These are phyloP conservation scores for Cheilosia urbana DNA, from an alignment of 2,888 invertebrate genomes.

Conservation along the genomic window DNA sequence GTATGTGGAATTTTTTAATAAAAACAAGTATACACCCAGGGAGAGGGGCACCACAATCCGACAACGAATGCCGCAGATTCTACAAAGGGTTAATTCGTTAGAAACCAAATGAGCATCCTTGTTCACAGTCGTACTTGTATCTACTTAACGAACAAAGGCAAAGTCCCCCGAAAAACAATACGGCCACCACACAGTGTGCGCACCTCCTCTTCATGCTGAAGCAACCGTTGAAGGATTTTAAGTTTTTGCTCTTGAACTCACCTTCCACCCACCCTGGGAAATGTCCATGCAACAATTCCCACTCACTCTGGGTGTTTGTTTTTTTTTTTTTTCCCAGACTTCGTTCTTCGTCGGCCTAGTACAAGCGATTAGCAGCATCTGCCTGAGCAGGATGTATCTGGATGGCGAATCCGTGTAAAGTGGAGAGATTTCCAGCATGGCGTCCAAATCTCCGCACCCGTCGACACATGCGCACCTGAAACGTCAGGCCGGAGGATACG, in stretches of 20 bases:
- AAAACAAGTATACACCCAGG: neutral
- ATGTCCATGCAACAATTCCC: constrained; percentile 43
- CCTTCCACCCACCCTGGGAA: neutral
- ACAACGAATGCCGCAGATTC: constrained; percentile 32
- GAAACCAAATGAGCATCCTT: constrained; percentile 57
- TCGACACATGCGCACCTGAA: constrained; percentile 53
- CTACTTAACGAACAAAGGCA: constrained; percentile 27
- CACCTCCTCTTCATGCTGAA: constrained; percentile 18
- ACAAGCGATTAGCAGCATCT: constrained; percentile 49
- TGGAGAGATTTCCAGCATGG: constrained; percentile 64
- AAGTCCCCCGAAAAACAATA: constrained; percentile 37
- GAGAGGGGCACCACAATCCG: constrained; percentile 9
- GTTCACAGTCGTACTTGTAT: neutral
- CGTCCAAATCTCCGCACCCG: constrained; percentile 53
- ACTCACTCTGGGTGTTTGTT: neutral
- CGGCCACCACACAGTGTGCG: constrained; percentile 21
- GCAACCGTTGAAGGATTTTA: constrained; percentile 9
- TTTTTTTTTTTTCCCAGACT: neutral
- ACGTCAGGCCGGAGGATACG: constrained; percentile 45
- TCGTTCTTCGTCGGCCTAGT: neutral
- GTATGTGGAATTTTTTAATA: neutral
- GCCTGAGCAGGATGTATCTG: constrained; percentile 11
- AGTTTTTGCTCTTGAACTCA: constrained; percentile 2
- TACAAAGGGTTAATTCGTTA: constrained; percentile 61
- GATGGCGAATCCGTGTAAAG: constrained; percentile 2